Evolutionary conservation across 2,113 vertebrate species (phyloP), one percentile per base, ranked within the genome.

Genomic region (Motacilla alba): DNA sequence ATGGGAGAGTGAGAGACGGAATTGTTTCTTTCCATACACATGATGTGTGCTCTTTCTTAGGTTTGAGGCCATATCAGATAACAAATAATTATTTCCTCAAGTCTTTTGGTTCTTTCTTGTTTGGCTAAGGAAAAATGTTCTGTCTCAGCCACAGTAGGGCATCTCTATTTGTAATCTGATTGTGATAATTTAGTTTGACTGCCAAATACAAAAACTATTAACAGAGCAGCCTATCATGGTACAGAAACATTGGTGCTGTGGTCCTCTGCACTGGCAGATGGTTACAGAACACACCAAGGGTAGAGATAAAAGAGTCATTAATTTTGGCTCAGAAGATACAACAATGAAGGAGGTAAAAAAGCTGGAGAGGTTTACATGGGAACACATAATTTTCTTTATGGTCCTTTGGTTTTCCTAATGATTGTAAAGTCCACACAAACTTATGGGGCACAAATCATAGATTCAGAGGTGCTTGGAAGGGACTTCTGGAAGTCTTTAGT

Each of bases 101-200:
- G 7, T 16, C 4, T 31, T 60, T 56, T 59, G 1, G 15, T 63
- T 59, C 19, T 74, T 64, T 68, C 24, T 70, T 63, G 10, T 8
- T 72, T 64, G 37, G 4, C 4, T 59, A 31, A 79, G n/a, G 30
- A 58, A 62, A 80, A 53, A 41, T 17, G 1, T 5, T 49, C 9
- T 0, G 0, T 67, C 18, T 87, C 15, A 87, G 37, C 2, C 39
- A 27, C 5, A 77, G 4, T 11, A 41, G 2, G 18, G 0, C 21
- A 20, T 20, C 7, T 52, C 5, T 80, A 3, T 41, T n/a, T 77
- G 18, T 30, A 59, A 20, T 59, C 23, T 55, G 67, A 8, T 59
- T 58, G 44, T 0, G 0, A 35, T 15, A 43, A 10, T 39, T 44
- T 28, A n/a, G 5, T 74, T 73, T 82, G 62, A 23, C 47, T 43